Conservation (phyloP, 1,140 invertebrate species). For the Berghia stephanieae region DNA sequence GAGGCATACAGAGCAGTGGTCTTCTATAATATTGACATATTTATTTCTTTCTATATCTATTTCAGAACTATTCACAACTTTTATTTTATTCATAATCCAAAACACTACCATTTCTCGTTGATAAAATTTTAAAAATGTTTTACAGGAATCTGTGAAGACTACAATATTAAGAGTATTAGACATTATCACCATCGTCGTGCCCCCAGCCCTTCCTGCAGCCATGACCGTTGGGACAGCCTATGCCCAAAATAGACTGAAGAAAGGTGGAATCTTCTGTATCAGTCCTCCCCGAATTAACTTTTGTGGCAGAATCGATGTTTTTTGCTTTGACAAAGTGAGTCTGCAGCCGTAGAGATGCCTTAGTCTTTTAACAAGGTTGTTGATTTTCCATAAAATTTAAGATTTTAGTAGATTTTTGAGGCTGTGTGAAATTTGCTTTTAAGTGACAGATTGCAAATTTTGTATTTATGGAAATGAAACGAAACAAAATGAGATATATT, state of each 20-base stretch:
- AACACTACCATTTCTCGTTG: background rate
- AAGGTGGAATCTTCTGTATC: constrained; percentile 88
- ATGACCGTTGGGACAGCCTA: constrained; percentile 91
- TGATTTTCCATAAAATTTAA: too few species aligned
- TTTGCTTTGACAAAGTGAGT: constrained; percentile 98
- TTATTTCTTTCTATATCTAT: too few species aligned
- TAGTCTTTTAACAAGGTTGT: too few species aligned
- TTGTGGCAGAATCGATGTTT: constrained; percentile 89
- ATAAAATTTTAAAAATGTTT: constrained; percentile 7
- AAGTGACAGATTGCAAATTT: too few species aligned
- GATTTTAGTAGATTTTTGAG: too few species aligned
- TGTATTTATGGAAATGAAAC: too few species aligned
- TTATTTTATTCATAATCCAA: background rate
- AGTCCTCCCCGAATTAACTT: constrained; percentile 91
- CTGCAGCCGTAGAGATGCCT: too few species aligned
- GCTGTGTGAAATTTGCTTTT: too few species aligned
- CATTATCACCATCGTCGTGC: constrained; percentile 94
- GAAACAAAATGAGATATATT: too few species aligned
- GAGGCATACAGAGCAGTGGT: too few species aligned
- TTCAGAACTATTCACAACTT: background rate
- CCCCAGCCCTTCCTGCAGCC: constrained; percentile 94
- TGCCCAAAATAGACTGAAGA: constrained; percentile 80
- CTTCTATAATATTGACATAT: too few species aligned
- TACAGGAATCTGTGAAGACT: constrained; percentile 43
- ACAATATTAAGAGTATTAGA: constrained; percentile 85